A percentile compares a stretch with the other conserved stretches of the same genome.
Conservation (phyloP, 2,888 invertebrate genomes). For the Tillus elongatus region DNA sequence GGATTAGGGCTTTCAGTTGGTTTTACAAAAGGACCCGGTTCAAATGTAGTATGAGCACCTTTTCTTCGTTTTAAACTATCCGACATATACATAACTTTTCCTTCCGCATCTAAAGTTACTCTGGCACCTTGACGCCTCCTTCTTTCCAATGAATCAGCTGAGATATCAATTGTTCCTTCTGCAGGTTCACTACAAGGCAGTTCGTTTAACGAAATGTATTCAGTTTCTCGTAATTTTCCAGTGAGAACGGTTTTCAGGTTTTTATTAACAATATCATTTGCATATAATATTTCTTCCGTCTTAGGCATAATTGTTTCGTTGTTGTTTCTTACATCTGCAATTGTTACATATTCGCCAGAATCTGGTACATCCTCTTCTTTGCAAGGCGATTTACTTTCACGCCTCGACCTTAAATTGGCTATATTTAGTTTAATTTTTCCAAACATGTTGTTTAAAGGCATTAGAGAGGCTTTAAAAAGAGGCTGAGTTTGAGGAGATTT, state of each 20-base stretch:
- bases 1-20: slow-evolving; percentile 41
- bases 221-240: slow-evolving; percentile 56
- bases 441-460: slow-evolving; percentile 64
- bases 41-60: slow-evolving; percentile 76
- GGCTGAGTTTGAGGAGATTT: slow-evolving; percentile 28
- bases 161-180: slow-evolving; percentile 13
- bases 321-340: slow-evolving; percentile 73
- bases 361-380: slow-evolving; percentile 39
- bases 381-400: slow-evolving; percentile 46
- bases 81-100: slow-evolving; percentile 80
- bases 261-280: slow-evolving; percentile 59
- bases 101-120: slow-evolving; percentile 75
- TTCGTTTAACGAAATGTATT: slow-evolving; percentile 75
- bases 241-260: slow-evolving; percentile 52
- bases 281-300: slow-evolving; percentile 46
- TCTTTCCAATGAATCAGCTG: slow-evolving; percentile 45
- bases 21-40: slow-evolving; percentile 79
- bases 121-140: slow-evolving; percentile 60
- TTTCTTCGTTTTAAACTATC: slow-evolving; percentile 73
- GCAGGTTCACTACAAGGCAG: slow-evolving; percentile 46
- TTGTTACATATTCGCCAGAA: slow-evolving; percentile 77
- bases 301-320: slow-evolving; percentile 49
- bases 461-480: slow-evolving; percentile 42
- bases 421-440: slow-evolving; percentile 53
- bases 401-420: slow-evolving; percentile 29